Evolutionary conservation across 2,113 vertebrate species (phyloP).

Genomic region (Galbula dea): DNA sequence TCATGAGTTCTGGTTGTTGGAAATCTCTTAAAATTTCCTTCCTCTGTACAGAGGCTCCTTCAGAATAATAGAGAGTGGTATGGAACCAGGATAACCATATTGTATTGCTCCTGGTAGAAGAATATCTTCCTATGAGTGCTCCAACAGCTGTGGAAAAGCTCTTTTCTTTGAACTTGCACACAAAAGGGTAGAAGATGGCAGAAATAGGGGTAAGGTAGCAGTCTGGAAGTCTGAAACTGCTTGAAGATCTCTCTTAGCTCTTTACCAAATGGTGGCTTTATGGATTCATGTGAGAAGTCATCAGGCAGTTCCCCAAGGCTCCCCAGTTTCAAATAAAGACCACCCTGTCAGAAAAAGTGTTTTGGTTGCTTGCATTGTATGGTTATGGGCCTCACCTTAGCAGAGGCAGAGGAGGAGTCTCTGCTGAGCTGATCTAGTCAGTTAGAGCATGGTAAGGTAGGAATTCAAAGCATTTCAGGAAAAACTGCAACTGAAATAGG

Average conservation of each 20-base stretch:
- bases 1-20: background rate
- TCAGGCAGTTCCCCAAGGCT: background rate
- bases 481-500: background rate
- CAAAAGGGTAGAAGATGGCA: background rate
- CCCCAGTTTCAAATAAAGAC: background rate
- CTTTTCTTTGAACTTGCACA: background rate
- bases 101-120: background rate
- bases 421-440: background rate
- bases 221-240: background rate
- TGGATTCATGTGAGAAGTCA: background rate
- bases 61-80: background rate
- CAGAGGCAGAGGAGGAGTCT: background rate
- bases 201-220: background rate
- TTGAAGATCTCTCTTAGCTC: background rate
- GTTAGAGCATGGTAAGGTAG: background rate
- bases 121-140: fast-evolving
- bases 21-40: background rate
- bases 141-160: background rate
- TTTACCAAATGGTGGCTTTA: background rate
- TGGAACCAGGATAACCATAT: background rate
- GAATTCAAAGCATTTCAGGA: background rate
- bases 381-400: background rate
- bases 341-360: background rate
- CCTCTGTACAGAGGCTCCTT: background rate
- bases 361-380: background rate